These are phyloP conservation scores for Psilanteris sp. DNA, from an alignment of 1,140 invertebrate species.

Conservation along the genomic window DNA sequence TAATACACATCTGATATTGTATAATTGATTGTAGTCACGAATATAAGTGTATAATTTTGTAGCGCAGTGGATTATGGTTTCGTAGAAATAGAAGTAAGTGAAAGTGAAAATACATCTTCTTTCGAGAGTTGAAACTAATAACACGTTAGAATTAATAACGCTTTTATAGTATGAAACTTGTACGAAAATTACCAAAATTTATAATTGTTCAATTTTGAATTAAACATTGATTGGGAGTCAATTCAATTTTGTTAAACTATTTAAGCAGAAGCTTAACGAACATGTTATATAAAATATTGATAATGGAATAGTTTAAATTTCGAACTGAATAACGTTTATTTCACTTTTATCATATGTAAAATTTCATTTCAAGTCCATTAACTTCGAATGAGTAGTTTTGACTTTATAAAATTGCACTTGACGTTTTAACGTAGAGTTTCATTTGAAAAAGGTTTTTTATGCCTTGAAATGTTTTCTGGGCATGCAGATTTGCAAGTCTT, in stretches of 20 bases:
- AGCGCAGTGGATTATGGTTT: constrained; percentile 1
- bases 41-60: constrained; percentile 45
- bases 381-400: constrained; percentile 3
- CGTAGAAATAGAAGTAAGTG: constrained; percentile 31
- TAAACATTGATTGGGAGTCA: not conserved
- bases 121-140: constrained; percentile 45
- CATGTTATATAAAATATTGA: no score
- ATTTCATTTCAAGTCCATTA: constrained; percentile 14
- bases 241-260: not conserved
- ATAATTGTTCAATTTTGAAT: not conserved
- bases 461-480: constrained; percentile 30
- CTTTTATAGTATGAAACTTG: constrained; percentile 21
- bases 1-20: constrained; percentile 40
- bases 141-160: constrained; percentile 18
- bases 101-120: constrained; percentile 49
- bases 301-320: no score
- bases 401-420: constrained; percentile 5
- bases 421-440: constrained; percentile 21
- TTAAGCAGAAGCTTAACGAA: no score
- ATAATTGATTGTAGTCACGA: constrained; percentile 54
- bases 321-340: no score
- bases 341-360: no score
- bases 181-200: constrained; percentile 5
- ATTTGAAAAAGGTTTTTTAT: constrained; percentile 44
- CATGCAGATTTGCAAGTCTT: constrained; percentile 40